Percentiles rank a stretch among this genome's conserved stretches.
phyloP scores from a whole-genome alignment of 2,888 invertebrate species.

The Plusia festucae region DNA sequence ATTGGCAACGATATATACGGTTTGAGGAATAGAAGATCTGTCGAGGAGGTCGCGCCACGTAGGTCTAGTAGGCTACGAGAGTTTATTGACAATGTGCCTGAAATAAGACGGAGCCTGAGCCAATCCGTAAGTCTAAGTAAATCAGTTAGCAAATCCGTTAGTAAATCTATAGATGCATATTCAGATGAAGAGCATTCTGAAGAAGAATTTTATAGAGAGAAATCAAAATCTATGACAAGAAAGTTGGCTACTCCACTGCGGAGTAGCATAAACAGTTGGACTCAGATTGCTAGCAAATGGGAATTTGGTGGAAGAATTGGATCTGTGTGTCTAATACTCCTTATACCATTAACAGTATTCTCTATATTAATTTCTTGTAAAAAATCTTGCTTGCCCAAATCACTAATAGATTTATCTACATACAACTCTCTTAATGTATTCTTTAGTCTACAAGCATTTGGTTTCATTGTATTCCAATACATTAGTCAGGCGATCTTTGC shows the following conservation, averaged over 20 bases:
- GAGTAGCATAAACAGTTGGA: slow-evolving; percentile 68
- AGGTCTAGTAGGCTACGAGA: slow-evolving; percentile 79
- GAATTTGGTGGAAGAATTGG: slow-evolving; percentile 84
- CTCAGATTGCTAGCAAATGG: slow-evolving; percentile 70
- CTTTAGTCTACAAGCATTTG: slow-evolving; percentile 73
- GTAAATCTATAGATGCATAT: slow-evolving; percentile 78
- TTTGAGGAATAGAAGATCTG: slow-evolving; percentile 72
- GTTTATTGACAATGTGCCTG: slow-evolving; percentile 71
- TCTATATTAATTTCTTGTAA: slow-evolving; percentile 76
- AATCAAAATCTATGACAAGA: slow-evolving; percentile 74
- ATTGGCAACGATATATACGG: slow-evolving; percentile 70
- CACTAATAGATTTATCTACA: slow-evolving; percentile 63
- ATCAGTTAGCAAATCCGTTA: slow-evolving; percentile 78
- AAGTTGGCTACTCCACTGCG: slow-evolving; percentile 82
- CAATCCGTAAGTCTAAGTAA: slow-evolving; percentile 76
- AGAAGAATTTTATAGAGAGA: slow-evolving; percentile 68
- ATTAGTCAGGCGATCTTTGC: slow-evolving; percentile 84
- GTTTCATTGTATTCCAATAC: slow-evolving; percentile 80
- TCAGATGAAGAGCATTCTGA: slow-evolving; percentile 82
- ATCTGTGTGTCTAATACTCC: slow-evolving; percentile 68
- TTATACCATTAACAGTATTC: slow-evolving; percentile 78
- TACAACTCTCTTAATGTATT: slow-evolving; percentile 66
- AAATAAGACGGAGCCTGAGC: slow-evolving; percentile 76
- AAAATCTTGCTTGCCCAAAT: slow-evolving; percentile 75
- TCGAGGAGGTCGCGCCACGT: slow-evolving; percentile 75